Evolutionary conservation across 2,888 invertebrate genomes (phyloP).

Genomic region (Balanococcus diminutus): DNA sequence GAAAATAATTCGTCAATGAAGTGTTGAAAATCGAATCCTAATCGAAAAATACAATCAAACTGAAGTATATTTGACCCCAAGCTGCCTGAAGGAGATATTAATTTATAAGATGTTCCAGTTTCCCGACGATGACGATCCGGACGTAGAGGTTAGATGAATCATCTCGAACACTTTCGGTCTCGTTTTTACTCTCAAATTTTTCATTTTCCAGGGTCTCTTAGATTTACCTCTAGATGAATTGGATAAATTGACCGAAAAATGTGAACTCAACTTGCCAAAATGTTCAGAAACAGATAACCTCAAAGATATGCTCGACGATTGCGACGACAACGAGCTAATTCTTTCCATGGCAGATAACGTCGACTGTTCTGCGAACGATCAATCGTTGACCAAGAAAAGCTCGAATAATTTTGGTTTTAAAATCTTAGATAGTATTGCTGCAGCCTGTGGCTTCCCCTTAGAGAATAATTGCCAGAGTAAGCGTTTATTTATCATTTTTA

Average conservation of each 20-base stretch:
- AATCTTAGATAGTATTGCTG: not conserved
- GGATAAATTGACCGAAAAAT: not conserved
- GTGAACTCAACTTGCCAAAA: not conserved
- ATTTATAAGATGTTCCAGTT: conserved; percentile 41
- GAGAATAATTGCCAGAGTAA: not conserved
- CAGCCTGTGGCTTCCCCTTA: not conserved
- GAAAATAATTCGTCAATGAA: too few relatives aligned
- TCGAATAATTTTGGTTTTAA: not conserved
- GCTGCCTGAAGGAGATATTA: not conserved
- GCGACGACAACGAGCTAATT: conserved; percentile 42
- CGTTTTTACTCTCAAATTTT: not conserved
- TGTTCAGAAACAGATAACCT: not conserved
- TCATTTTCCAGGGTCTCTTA: conserved; percentile 18
- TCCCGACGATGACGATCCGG: conserved; percentile 25
- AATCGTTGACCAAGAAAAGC: not conserved
- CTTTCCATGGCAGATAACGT: conserved; percentile 33
- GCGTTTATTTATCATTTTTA: not conserved
- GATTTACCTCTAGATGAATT: conserved; percentile 3
- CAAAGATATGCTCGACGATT: not conserved
- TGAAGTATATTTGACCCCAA: not conserved
- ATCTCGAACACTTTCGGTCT: not conserved
- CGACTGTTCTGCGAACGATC: not conserved
- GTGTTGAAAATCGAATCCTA: too few relatives aligned
- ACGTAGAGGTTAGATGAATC: conserved; percentile 30
- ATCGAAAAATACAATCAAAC: not conserved